Evolutionary conservation across 64 coral and sea anemone genomes (phyloP).

Genomic region (Actinia equina): DNA sequence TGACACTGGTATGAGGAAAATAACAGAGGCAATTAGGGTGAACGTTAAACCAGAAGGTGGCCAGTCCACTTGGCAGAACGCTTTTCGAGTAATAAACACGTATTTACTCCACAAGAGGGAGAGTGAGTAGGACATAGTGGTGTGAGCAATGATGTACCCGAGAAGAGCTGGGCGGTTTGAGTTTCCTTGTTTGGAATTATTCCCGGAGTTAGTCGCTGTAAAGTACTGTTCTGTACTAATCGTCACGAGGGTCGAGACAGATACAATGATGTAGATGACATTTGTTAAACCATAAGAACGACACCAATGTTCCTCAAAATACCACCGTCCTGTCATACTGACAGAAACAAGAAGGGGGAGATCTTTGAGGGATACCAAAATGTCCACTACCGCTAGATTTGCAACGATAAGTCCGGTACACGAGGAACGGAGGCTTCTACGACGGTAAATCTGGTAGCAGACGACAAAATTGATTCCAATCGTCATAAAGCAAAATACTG

Average conservation of each 20-base stretch:
- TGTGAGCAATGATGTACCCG: slow-evolving; percentile 95
- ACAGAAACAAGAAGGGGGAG: slow-evolving; percentile 81
- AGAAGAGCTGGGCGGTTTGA: slow-evolving; percentile 65
- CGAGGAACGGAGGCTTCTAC: slow-evolving; percentile 78
- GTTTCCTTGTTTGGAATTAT: neutral
- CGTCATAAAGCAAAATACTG: slow-evolving; percentile 82
- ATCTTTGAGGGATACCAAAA: slow-evolving; percentile 97
- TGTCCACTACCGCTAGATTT: slow-evolving; percentile 92
- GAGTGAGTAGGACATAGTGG: slow-evolving; percentile 91
- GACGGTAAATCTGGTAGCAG: slow-evolving; percentile 88
- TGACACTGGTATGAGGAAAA: slow-evolving; percentile 92
- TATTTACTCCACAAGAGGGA: slow-evolving; percentile 97
- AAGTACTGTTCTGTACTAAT: slow-evolving; percentile 90
- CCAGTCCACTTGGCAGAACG: slow-evolving; percentile 93
- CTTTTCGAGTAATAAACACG: slow-evolving; percentile 94
- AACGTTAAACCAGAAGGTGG: slow-evolving; percentile 78
- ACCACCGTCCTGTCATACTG: slow-evolving; percentile 73
- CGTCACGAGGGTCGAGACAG: slow-evolving; percentile 90
- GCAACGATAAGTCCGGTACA: slow-evolving; percentile 94
- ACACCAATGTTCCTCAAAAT: slow-evolving; percentile 98
- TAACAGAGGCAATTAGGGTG: slow-evolving; percentile 65
- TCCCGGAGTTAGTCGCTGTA: slow-evolving; percentile 26
- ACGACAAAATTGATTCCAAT: slow-evolving; percentile 82
- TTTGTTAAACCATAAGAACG: slow-evolving; percentile 95
- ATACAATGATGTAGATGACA: slow-evolving; percentile 95